These are phyloP conservation scores for Enteromius anoplus DNA, from an alignment of 2,797 vertebrate species.

Conservation along the genomic window DNA sequence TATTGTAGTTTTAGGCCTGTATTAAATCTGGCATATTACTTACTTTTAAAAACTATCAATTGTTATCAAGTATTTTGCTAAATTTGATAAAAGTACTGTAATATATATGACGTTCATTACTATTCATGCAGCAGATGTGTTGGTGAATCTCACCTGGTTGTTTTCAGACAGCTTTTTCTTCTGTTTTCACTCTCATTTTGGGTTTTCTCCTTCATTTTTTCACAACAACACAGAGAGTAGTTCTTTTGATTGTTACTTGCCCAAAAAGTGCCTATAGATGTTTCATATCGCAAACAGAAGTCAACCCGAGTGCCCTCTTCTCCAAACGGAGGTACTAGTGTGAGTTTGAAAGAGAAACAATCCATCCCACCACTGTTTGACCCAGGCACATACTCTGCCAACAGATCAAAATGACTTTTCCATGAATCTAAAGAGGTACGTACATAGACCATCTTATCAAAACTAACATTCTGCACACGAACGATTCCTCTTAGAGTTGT, in stretches of 20 bases:
- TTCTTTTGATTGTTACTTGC: constrained; percentile 89
- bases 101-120: neutral
- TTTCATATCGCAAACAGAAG: constrained; percentile 95
- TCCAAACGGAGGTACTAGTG: constrained; percentile 85
- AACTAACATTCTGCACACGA: constrained; percentile 91
- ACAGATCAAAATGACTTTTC: constrained; percentile 89
- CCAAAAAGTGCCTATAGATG: constrained; percentile 90
- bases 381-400: constrained; percentile 87
- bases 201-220: constrained; percentile 69
- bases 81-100: neutral
- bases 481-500: constrained; percentile 86
- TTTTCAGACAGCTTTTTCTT: constrained; percentile 93
- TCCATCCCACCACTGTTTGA: constrained; percentile 85
- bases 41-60: neutral
- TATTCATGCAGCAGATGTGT: neutral
- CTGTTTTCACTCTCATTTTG: constrained; percentile 73
- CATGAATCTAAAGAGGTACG: constrained; percentile 89
- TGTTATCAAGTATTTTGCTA: neutral
- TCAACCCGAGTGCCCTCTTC: constrained; percentile 84
- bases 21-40: neutral
- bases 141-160: constrained; percentile 78
- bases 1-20: neutral
- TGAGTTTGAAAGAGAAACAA: constrained; percentile 89
- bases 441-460: constrained; percentile 86
- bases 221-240: constrained; percentile 86